A percentile compares a stretch with the other conserved stretches of the same genome.
Conservation (phyloP, 2,888 invertebrate species). For the Rhaphigaster nebulosa region DNA sequence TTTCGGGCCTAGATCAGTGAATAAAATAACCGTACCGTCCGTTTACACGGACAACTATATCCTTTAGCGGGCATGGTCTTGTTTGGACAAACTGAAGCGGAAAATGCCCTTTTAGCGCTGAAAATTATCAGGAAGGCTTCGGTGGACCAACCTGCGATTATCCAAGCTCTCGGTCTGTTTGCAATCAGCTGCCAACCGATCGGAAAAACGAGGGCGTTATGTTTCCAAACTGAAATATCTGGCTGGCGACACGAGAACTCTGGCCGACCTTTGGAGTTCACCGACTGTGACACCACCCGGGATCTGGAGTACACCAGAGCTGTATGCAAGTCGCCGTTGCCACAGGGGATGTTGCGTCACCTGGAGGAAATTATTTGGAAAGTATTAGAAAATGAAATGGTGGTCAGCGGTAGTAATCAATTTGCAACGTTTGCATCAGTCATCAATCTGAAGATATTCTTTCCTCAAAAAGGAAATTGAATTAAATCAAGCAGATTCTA, state of each 20-base stretch:
- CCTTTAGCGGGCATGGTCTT: background rate
- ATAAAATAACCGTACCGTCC: background rate
- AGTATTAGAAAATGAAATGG: constrained; percentile 1
- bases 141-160: background rate
- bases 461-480: background rate
- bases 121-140: background rate
- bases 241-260: background rate
- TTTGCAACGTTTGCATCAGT: constrained; percentile 15
- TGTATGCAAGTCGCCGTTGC: constrained; percentile 1
- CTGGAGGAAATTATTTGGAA: background rate
- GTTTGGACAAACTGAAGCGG: constrained; percentile 23
- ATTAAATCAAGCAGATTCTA: background rate
- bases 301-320: background rate
- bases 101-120: constrained; percentile 34
- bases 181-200: constrained; percentile 27
- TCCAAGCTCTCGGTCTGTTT: constrained; percentile 19
- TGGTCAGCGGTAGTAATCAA: background rate
- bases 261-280: background rate
- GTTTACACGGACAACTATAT: constrained; percentile 6
- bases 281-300: constrained; percentile 2
- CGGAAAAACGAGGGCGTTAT: constrained; percentile 44
- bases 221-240: constrained; percentile 36
- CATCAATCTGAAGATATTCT: background rate
- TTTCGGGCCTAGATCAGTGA: background rate
- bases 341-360: background rate